Evolutionary conservation across 2,797 vertebrate genomes (phyloP), one percentile per base, ranked within the genome.

Genomic region (Lagocephalus sceleratus): DNA sequence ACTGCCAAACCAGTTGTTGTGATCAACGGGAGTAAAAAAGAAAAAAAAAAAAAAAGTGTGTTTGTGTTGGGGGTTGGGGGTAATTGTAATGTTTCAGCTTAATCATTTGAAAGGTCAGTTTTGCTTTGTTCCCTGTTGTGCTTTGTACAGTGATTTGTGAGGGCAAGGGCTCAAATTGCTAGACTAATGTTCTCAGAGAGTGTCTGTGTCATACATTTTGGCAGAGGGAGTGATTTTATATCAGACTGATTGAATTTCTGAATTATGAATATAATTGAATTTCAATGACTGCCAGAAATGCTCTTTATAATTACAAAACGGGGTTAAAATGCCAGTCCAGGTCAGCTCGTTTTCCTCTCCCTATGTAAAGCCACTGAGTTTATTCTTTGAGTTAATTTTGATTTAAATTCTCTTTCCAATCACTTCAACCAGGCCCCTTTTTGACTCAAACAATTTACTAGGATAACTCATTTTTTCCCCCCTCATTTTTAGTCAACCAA

Each of bases 1-100:
- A 78, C 83, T 90, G 91, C 88, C 82, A 89, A 75, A 89, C 84
- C 89, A 83, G 85, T 92, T 90, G 85, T 87, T 75, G 78, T 85
- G 89, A 90, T 90, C 88, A 74, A 65, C 65, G 82, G 82, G 81
- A 87, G 84, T 79, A 78, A 80, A 61, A 79, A 19, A 65, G 84
- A 73, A 82, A 42, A 57, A 2, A 42, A n/a, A 17, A n/a, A 41
- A 6, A 17, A 19, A 2, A 12, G 14, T 35, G 32, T n/a, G n/a
- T n/a, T n/a, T n/a, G n/a, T n/a, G n/a, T n/a, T 2, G 19, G 19
- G 41, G 10, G 14, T n/a, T n/a, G 66, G 63, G 76, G 79, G 86
- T 78, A 83, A 79, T 80, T 81, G 81, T 87, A 79, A 87, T 86
- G 75, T 89, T 87, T 85, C 78, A 85, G 74, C 78, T 79, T 87